Conservation (phyloP, 2,797 vertebrate genomes). For the Pangasius krempfi region DNA sequence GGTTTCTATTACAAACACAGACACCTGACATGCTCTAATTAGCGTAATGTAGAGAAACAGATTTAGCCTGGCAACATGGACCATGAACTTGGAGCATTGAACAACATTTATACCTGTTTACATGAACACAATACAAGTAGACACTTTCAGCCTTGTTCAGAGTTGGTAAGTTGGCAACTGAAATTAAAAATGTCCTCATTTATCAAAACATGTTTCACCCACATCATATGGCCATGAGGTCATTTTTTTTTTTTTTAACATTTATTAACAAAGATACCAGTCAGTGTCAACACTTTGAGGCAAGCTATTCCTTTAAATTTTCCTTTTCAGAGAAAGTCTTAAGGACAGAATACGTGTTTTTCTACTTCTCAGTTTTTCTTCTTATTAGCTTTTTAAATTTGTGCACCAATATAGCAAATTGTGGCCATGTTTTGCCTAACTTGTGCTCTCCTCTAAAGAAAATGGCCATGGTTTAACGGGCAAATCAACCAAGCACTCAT, state of each 20-base stretch:
- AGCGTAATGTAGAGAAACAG: conserved; percentile 25
- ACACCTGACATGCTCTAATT: conserved; percentile 37
- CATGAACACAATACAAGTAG: neutral
- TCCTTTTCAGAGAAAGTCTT: neutral
- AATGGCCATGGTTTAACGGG: neutral
- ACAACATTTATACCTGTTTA: neutral
- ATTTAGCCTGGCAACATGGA: conserved; percentile 9
- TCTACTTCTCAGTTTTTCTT: neutral
- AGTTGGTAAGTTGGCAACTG: neutral
- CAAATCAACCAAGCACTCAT: neutral
- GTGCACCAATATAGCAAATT: neutral
- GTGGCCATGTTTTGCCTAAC: neutral
- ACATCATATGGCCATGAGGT: neutral
- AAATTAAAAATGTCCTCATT: neutral
- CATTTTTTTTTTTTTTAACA: neutral
- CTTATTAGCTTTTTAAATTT: neutral
- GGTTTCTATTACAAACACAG: conserved; percentile 36
- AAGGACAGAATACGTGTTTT: neutral
- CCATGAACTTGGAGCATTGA: neutral
- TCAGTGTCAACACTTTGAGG: neutral
- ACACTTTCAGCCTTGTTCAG: neutral
- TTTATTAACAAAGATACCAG: neutral
- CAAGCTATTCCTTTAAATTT: neutral
- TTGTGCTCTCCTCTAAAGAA: neutral
- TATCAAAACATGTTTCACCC: neutral